Evolutionary conservation across 2,888 invertebrate genomes (phyloP).

Genomic region (Erebia epiphron): DNA sequence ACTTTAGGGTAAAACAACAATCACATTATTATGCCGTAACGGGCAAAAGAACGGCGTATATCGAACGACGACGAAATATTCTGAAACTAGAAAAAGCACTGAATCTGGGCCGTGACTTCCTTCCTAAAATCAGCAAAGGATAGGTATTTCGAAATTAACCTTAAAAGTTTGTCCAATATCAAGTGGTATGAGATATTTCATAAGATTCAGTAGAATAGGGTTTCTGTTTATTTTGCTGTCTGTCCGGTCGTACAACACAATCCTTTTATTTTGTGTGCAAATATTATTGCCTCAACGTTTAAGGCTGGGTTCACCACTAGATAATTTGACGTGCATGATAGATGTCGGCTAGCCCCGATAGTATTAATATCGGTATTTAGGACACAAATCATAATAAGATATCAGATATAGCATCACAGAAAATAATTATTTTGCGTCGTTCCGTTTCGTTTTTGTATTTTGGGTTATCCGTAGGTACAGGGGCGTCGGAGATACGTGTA

Average conservation of each 20-base stretch:
- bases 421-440: not conserved
- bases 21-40: not conserved
- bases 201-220: not conserved
- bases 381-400: too few relatives aligned
- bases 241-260: not conserved
- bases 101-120: slow-evolving; percentile 1
- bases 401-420: not conserved
- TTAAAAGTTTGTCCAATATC: slow-evolving; percentile 45
- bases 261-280: not conserved
- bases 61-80: too few relatives aligned
- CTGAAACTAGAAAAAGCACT: not conserved
- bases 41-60: not conserved
- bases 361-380: too few relatives aligned
- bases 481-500: not conserved
- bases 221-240: too few relatives aligned
- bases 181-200: not conserved
- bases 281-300: not conserved
- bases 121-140: not conserved
- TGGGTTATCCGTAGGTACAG: too few relatives aligned
- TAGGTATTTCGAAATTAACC: not conserved
- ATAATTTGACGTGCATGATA: not conserved
- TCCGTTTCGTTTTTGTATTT: too few relatives aligned
- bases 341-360: not conserved
- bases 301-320: not conserved
- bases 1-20: too few relatives aligned